These are phyloP conservation scores for Mechanitis messenoides DNA, from an alignment of 2,888 invertebrate species.

Conservation along the genomic window DNA sequence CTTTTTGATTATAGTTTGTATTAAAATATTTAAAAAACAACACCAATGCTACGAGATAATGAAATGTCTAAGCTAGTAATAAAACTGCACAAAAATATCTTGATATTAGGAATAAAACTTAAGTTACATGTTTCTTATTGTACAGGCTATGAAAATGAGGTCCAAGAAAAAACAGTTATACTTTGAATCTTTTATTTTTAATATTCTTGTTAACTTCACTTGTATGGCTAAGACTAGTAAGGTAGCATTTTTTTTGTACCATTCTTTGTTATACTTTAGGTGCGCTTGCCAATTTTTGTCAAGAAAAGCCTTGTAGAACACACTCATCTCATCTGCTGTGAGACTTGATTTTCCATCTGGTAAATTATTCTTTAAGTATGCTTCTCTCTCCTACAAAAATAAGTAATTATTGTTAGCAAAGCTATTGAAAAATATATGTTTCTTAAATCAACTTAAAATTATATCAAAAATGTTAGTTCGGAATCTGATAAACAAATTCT, in stretches of 20 bases:
- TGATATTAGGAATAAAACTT: no score
- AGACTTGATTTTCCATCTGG: conserved; percentile 73
- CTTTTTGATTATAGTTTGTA: background rate
- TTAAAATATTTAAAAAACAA: no score
- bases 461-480: no score
- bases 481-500: no score
- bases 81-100: no score
- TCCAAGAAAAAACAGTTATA: conserved; percentile 18
- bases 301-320: conserved; percentile 90
- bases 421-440: background rate
- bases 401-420: conserved; percentile 6
- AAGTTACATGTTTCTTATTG: no score
- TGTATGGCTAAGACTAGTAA: conserved; percentile 78
- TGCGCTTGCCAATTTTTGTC: conserved; percentile 88
- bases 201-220: conserved; percentile 69
- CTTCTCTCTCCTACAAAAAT: conserved; percentile 74
- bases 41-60: no score
- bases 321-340: conserved; percentile 89
- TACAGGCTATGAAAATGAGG: no score
- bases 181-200: conserved; percentile 49
- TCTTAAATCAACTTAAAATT: no score
- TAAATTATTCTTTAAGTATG: conserved; percentile 70
- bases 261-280: conserved; percentile 85
- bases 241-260: conserved; percentile 87
- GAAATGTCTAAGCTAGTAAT: no score